These are phyloP conservation scores for Danio tinwini DNA, from an alignment of 2,797 vertebrate species.

Conservation along the genomic window DNA sequence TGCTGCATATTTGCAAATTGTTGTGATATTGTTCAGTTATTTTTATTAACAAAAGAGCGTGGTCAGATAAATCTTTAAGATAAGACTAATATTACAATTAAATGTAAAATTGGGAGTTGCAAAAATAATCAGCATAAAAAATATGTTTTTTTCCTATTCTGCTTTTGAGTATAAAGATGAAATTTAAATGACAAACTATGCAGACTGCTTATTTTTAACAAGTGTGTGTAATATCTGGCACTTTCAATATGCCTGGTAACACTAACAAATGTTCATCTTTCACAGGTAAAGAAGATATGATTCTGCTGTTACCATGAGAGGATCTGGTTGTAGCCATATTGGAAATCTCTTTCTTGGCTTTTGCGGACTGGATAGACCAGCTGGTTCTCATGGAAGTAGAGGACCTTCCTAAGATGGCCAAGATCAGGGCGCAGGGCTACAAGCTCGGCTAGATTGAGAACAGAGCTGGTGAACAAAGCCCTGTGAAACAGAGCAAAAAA, in stretches of 20 bases:
- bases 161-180: too few species aligned
- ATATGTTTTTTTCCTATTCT: too few species aligned
- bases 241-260: background rate
- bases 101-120: too few species aligned
- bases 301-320: constrained; percentile 87
- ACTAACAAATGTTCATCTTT: background rate
- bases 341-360: constrained; percentile 91
- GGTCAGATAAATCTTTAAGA: too few species aligned
- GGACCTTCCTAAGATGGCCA: constrained; percentile 88
- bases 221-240: background rate
- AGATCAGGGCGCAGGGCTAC: constrained; percentile 91
- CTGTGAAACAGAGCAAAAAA: constrained; percentile 75
- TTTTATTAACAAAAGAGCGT: too few species aligned
- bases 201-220: background rate
- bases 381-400: constrained; percentile 99
- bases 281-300: background rate
- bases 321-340: constrained; percentile 98
- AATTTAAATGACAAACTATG: too few species aligned
- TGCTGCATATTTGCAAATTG: too few species aligned
- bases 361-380: constrained; percentile 87
- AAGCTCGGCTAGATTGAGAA: constrained; percentile 95
- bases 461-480: constrained; percentile 91
- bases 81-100: too few species aligned
- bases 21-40: too few species aligned
- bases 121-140: too few species aligned